Evolutionary conservation across 53 echinoderm and acorn worm species (phyloP).

Genomic region (Antedon mediterranea): DNA sequence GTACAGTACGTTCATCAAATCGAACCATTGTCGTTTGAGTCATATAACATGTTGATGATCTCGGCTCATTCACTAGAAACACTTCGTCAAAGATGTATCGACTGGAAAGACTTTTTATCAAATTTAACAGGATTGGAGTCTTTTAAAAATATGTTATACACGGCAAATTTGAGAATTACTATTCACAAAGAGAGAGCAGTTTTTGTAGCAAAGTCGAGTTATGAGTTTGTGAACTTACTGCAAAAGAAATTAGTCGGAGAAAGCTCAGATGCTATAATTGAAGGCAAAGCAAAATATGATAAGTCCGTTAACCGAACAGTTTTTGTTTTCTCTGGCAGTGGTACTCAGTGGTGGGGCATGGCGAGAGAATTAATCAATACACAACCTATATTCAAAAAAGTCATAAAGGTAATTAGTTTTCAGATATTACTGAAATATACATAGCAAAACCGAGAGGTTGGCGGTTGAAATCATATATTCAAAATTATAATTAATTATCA

Average conservation of each 20-base stretch:
- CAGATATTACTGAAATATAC: too few relatives aligned
- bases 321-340: conserved; percentile 43
- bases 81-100: conserved; percentile 14
- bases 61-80: conserved; percentile 28
- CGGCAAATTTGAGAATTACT: conserved; percentile 14
- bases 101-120: conserved; percentile 19
- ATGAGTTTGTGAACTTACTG: conserved; percentile 20
- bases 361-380: conserved; percentile 35
- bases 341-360: conserved; percentile 61
- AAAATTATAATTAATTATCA: too few relatives aligned
- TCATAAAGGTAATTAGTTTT: neutral
- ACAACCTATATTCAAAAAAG: neutral
- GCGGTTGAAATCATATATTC: too few relatives aligned
- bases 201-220: conserved; percentile 10
- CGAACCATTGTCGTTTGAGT: neutral
- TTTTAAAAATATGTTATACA: conserved; percentile 16
- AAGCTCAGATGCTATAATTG: neutral
- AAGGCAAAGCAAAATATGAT: neutral
- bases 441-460: too few relatives aligned
- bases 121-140: neutral
- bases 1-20: neutral
- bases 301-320: neutral
- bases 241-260: neutral
- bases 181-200: conserved; percentile 23
- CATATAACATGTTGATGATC: conserved; percentile 9